Evolutionary conservation across 1,140 invertebrate genomes (phyloP), one percentile per base, ranked within the genome.

Genomic region (Campoletis sonorensis): DNA sequence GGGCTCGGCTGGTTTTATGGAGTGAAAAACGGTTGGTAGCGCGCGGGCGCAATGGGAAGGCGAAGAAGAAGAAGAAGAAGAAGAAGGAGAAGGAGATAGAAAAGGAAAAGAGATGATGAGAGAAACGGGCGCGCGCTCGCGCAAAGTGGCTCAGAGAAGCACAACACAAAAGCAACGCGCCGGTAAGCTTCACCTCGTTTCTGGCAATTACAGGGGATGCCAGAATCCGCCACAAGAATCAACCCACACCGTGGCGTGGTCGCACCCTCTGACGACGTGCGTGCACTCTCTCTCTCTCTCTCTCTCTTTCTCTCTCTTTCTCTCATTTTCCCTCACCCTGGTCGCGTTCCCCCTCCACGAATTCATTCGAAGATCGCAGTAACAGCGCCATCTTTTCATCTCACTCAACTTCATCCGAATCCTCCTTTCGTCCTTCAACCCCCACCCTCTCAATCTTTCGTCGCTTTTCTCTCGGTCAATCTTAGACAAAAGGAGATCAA

Each of bases 141-240:
- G 18, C 64, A 58, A 18, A 73, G 68, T 70, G 67, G 67, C 67
- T 70, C 67, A 33, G 67, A 70, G 30, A 27, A 70, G 67, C 16
- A 70, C 67, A 70, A 33, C 67, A 70, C 37, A 84, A 85, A 86
- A 85, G 82, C 58, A 70, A 83, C 75, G 78, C 83, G 83, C 88
- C 86, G 86, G 88, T 89, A 88, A 90, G 89, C 89, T 90, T 90
- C 89, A 90, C 86, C 89, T 91, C 90, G 89, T 91, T 91, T 90
- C 88, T 86, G 87, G 87, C 90, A 92, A 92, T 92, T 91, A 91
- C 88, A 88, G 88, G 87, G 86, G 85, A 89, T 89, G 87, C 87
- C 87, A 89, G 86, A 91, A 90, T 90, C 88, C 90, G 87, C 91
- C 90, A 88, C 91, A 91, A 90, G 88, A 91, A 91, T 92, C 90